Evolutionary conservation across 2,888 invertebrate genomes (phyloP).

Genomic region (Eupithecia insigniata): DNA sequence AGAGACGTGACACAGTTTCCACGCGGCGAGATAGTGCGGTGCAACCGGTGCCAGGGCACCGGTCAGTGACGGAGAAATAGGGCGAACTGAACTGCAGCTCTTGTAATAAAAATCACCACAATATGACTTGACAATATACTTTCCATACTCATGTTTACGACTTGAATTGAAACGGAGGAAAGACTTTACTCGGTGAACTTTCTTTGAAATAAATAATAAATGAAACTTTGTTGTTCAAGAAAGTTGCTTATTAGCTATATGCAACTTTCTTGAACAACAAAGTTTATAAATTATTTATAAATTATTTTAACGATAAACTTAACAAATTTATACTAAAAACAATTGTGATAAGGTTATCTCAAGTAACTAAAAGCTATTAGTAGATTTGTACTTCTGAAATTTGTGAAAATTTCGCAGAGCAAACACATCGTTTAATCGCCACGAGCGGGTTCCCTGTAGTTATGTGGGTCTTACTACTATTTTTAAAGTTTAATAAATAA

Average conservation of each 20-base stretch:
- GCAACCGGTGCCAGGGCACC: constrained; percentile 41
- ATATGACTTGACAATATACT: constrained; percentile 26
- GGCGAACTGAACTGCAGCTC: constrained; percentile 49
- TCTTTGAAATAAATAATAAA: no score
- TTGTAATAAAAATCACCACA: constrained; percentile 32
- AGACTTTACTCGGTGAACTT: constrained; percentile 21
- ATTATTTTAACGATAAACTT: no score
- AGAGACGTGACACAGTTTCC: constrained; percentile 81
- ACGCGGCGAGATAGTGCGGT: constrained; percentile 56
- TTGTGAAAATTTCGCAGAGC: constrained; percentile 1
- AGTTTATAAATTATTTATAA: no score
- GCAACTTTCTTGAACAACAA: no score
- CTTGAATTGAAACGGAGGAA: constrained; percentile 18
- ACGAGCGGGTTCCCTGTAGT: no score
- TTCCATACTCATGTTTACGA: constrained; percentile 22
- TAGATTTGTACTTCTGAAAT: no score
- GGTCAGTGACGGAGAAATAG: constrained; percentile 38
- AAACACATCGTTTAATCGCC: not conserved
- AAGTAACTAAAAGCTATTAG: no score
- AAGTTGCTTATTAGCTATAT: no score
- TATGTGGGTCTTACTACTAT: no score
- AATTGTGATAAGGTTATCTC: no score
- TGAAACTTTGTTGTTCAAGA: no score
- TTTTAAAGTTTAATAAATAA: not conserved
- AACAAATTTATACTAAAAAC: no score